Evolutionary conservation across 2,888 invertebrate species (phyloP).

Genomic region (Aphidius colemani): DNA sequence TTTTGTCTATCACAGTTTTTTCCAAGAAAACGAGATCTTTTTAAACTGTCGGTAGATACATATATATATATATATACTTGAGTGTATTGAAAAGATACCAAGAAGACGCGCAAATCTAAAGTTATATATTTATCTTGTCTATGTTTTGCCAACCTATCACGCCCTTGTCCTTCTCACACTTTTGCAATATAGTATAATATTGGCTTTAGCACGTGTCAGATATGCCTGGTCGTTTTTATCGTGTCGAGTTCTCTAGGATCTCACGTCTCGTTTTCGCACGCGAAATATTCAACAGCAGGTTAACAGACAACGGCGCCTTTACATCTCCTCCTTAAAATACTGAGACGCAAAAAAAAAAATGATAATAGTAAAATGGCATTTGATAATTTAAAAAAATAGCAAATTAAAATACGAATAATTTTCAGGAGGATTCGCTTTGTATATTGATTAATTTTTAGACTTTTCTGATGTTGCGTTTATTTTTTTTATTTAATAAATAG

Average conservation of each 20-base stretch:
- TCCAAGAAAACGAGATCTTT: constrained; percentile 52
- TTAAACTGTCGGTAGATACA: constrained; percentile 14
- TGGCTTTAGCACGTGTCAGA: background rate
- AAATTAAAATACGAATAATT: too few species aligned
- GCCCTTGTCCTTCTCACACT: constrained; percentile 23
- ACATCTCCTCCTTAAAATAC: background rate
- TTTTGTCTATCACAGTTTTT: constrained; percentile 25
- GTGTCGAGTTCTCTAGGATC: constrained; percentile 26
- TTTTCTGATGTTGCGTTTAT: too few species aligned
- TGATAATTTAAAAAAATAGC: too few species aligned
- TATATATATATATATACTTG: constrained; percentile 10
- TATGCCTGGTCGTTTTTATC: constrained; percentile 35
- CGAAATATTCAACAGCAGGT: constrained; percentile 24
- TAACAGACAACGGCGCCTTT: constrained; percentile 13
- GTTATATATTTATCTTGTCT: background rate
- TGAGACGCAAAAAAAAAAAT: background rate
- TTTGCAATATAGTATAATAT: background rate
- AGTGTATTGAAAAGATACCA: background rate
- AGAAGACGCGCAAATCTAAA: too few species aligned
- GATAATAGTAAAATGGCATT: too few species aligned
- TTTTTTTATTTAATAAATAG: too few species aligned
- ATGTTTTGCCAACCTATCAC: background rate
- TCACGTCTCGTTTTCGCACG: constrained; percentile 29
- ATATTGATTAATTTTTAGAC: too few species aligned
- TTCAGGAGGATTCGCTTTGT: too few species aligned